A percentile compares a stretch with the other conserved stretches of the same genome.
These are phyloP conservation scores for Pelochelys cantorii DNA, from an alignment of 2,797 vertebrate genomes.

Conservation along the genomic window DNA sequence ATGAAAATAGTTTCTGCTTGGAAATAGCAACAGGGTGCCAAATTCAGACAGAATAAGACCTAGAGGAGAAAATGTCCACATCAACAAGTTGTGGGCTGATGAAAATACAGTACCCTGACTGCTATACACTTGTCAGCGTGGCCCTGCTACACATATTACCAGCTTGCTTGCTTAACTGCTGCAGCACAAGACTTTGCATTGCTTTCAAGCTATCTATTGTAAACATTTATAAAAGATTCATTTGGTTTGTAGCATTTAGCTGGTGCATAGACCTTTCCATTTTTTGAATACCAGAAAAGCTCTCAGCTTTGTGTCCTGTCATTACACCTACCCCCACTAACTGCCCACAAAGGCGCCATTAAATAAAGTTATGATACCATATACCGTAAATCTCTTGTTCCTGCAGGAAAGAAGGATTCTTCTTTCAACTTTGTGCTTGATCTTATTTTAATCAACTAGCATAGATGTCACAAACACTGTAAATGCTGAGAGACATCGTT, in stretches of 20 bases:
- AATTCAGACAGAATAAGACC: neutral
- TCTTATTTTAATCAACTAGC: neutral
- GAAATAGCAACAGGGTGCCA: neutral
- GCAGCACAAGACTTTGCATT: neutral
- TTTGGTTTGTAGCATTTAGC: slow-evolving; percentile 13
- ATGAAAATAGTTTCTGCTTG: neutral
- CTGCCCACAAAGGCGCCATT: neutral
- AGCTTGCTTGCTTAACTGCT: neutral
- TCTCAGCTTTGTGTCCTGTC: neutral
- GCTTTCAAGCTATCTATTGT: neutral
- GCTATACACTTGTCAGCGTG: neutral
- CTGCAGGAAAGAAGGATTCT: slow-evolving; percentile 30
- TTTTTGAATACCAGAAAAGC: neutral
- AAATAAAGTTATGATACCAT: neutral
- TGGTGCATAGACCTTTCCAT: neutral
- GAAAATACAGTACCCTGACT: neutral
- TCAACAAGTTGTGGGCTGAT: neutral
- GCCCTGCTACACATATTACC: neutral
- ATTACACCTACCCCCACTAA: neutral
- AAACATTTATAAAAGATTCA: neutral
- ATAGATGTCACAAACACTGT: neutral
- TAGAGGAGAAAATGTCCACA: neutral
- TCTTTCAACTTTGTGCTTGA: neutral
- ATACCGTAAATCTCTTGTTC: neutral
- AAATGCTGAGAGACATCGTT: neutral